Evolutionary conservation across 2,113 vertebrate species (phyloP).

Genomic region (Erythrolamprus reginae): DNA sequence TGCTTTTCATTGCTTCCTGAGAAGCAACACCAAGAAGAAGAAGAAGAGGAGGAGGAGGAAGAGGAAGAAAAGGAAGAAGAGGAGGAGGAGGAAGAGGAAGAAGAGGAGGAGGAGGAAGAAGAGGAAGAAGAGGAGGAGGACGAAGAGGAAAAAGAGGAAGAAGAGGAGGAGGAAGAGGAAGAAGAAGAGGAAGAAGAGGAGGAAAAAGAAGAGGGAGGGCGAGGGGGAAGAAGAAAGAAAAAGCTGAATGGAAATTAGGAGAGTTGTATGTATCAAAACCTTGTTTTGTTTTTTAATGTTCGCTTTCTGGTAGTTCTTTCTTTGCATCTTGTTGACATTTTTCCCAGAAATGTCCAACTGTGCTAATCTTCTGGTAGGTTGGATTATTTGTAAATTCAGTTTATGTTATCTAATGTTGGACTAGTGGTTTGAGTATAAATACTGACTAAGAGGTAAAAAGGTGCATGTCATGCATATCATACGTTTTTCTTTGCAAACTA

Average conservation of each 20-base stretch:
- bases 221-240: not conserved
- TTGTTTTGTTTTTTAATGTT: constrained; percentile 18
- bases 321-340: constrained; percentile 3
- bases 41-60: no score
- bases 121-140: no score
- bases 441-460: not conserved
- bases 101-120: no score
- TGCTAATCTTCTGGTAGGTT: not conserved
- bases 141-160: no score
- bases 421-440: not conserved
- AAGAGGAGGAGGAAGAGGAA: no score
- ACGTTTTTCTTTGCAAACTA: not conserved
- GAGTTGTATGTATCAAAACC: not conserved
- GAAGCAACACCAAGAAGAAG: constrained; percentile 32
- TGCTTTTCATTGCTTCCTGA: constrained; percentile 17
- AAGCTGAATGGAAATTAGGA: not conserved
- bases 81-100: no score
- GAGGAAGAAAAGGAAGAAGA: no score
- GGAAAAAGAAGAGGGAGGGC: no score
- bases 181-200: no score
- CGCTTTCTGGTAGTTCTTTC: not conserved
- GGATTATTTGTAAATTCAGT: constrained; percentile 6
- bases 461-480: not conserved
- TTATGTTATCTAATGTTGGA: not conserved
- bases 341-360: not conserved